A percentile compares a stretch with the other conserved stretches of the same genome.
Evolutionary conservation across 2,113 vertebrate genomes (phyloP).

Genomic region (Cettia cetti): DNA sequence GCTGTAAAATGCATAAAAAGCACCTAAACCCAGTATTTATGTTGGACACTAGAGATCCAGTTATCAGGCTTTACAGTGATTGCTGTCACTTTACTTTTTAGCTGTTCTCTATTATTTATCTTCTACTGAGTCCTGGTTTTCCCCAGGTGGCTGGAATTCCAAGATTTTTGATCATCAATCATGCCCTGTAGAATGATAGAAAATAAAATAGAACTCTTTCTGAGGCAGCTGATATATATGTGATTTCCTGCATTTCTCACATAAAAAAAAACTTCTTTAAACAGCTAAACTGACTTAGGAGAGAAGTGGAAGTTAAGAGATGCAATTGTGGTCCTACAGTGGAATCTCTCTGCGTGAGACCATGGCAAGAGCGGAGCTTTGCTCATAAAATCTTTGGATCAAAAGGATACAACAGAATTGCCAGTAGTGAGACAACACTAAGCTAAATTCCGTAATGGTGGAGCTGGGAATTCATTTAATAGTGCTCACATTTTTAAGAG

Average conservation of each 20-base stretch:
- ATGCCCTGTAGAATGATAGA: background rate
- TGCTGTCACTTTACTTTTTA: conserved; percentile 56
- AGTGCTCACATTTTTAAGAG: background rate
- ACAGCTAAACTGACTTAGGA: background rate
- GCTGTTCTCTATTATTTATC: conserved; percentile 29
- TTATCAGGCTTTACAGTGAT: conserved; percentile 44
- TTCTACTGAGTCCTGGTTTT: background rate
- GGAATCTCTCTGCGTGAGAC: background rate
- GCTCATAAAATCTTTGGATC: background rate
- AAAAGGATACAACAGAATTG: background rate
- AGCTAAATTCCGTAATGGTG: background rate
- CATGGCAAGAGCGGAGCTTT: background rate
- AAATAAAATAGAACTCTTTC: conserved; percentile 22
- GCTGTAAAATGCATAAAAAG: conserved; percentile 30
- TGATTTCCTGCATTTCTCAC: conserved; percentile 18
- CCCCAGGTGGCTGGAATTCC: conserved; percentile 34
- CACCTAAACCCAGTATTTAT: conserved; percentile 33
- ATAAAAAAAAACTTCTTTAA: background rate
- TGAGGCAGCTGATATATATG: background rate
- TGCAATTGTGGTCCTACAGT: background rate
- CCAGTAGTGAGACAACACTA: background rate
- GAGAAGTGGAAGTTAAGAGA: background rate
- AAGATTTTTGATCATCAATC: conserved; percentile 28
- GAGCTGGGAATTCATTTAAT: background rate
- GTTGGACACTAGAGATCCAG: conserved; percentile 43